Conservation (phyloP, 1,140 invertebrate genomes). For the Drosophila ercepeae region DNA sequence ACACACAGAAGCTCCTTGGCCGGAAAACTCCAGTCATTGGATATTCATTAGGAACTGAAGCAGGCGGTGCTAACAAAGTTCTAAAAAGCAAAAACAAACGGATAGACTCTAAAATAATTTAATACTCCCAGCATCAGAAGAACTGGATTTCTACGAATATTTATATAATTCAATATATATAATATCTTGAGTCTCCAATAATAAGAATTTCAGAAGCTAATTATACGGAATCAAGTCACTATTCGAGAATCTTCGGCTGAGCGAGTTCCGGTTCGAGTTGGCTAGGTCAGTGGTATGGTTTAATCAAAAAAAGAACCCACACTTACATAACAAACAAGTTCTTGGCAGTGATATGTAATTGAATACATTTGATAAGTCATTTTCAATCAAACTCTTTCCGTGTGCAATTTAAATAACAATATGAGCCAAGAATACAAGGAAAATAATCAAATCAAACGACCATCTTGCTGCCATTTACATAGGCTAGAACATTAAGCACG, state of each 20-base stretch:
- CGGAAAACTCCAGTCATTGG: slow-evolving; percentile 21
- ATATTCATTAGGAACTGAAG: slow-evolving; percentile 24
- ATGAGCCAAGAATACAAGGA: slow-evolving; percentile 29
- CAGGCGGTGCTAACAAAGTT: slow-evolving; percentile 35
- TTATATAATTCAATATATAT: not conserved
- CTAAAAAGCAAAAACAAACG: not conserved
- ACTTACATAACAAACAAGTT: slow-evolving; percentile 40
- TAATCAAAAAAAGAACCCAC: slow-evolving; percentile 11
- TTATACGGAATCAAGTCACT: slow-evolving; percentile 29
- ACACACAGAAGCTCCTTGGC: slow-evolving; percentile 3
- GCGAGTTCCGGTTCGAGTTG: slow-evolving; percentile 48
- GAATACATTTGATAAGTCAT: slow-evolving; percentile 34
- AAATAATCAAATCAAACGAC: not conserved
- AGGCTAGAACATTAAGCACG: slow-evolving; percentile 50
- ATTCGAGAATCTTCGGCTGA: slow-evolving; percentile 36
- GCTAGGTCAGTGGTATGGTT: slow-evolving; percentile 53
- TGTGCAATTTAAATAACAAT: slow-evolving; percentile 79
- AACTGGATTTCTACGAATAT: slow-evolving; percentile 23
- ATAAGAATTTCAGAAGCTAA: slow-evolving; percentile 14
- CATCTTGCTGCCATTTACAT: slow-evolving; percentile 47
- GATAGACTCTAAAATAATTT: not conserved
- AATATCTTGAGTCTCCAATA: not conserved
- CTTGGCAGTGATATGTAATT: slow-evolving; percentile 20
- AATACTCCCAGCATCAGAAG: not conserved
- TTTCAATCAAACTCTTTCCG: slow-evolving; percentile 56